Evolutionary conservation across 2,113 vertebrate genomes (phyloP).

Genomic region (Bostrychus sinensis): DNA sequence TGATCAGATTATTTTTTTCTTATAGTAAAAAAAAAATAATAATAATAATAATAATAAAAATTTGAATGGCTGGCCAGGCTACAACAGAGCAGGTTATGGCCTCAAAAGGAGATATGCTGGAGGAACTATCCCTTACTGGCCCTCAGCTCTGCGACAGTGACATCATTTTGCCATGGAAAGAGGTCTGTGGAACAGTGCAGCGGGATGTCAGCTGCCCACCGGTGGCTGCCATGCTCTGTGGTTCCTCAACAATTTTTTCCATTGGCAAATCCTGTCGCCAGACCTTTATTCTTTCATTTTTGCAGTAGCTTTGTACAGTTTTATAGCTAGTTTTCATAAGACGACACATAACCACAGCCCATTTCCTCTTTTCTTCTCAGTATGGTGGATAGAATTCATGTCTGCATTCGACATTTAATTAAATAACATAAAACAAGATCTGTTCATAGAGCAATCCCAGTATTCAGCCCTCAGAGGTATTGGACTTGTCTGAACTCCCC

Average conservation of each 20-base stretch:
- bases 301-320: slow-evolving; percentile 66
- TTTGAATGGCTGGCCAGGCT: too few relatives aligned
- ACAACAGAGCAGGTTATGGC: too few relatives aligned
- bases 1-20: too few relatives aligned
- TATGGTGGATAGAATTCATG: background rate
- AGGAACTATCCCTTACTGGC: slow-evolving; percentile 31
- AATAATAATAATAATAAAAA: too few relatives aligned
- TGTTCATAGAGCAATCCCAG: background rate
- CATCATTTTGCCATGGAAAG: slow-evolving; percentile 71
- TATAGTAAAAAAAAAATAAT: too few relatives aligned
- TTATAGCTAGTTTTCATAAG: slow-evolving; percentile 56
- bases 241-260: slow-evolving; percentile 78
- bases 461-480: background rate
- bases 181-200: slow-evolving; percentile 64
- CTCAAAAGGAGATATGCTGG: background rate
- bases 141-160: slow-evolving; percentile 48
- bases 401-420: slow-evolving; percentile 4
- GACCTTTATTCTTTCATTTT: slow-evolving; percentile 69
- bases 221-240: slow-evolving; percentile 75
- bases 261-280: slow-evolving; percentile 71
- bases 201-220: slow-evolving; percentile 58
- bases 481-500: background rate
- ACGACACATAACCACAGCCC: slow-evolving; percentile 28
- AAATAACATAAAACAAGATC: slow-evolving; percentile 1
- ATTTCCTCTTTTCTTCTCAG: slow-evolving; percentile 4